Percentiles rank a stretch among this genome's conserved stretches.
Conservation (phyloP, 2,888 invertebrate genomes). For the Zele albiditarsus region DNA sequence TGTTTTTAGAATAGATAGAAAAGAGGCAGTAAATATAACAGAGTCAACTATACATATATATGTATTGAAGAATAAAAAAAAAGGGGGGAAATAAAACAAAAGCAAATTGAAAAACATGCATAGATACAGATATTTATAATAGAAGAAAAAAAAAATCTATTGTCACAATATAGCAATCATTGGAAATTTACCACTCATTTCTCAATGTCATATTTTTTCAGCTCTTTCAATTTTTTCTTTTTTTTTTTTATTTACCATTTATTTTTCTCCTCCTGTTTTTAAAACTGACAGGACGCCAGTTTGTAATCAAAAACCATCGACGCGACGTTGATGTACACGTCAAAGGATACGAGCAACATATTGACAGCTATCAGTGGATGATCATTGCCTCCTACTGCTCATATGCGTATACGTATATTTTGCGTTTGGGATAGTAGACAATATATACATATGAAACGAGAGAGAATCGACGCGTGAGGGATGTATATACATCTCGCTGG, state of each 20-base stretch:
- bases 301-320: slow-evolving; percentile 59
- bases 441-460: not conserved
- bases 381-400: slow-evolving; percentile 56
- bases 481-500: not conserved
- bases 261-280: not conserved
- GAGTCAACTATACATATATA: not conserved
- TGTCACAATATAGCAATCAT: not conserved
- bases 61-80: not conserved
- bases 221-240: slow-evolving; percentile 39
- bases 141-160: not conserved
- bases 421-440: not conserved
- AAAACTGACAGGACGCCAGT: slow-evolving; percentile 49
- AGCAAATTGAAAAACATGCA: not conserved
- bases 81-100: not conserved
- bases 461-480: not conserved
- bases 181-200: not conserved
- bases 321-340: slow-evolving; percentile 49
- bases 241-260: slow-evolving; percentile 4
- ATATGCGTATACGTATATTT: slow-evolving; percentile 32
- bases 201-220: slow-evolving; percentile 22
- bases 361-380: slow-evolving; percentile 62
- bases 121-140: not conserved
- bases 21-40: not conserved
- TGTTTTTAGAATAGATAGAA: slow-evolving; percentile 9
- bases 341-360: slow-evolving; percentile 46